Conservation (phyloP, 2,797 vertebrate genomes). For the Amphiprion clarkii region DNA sequence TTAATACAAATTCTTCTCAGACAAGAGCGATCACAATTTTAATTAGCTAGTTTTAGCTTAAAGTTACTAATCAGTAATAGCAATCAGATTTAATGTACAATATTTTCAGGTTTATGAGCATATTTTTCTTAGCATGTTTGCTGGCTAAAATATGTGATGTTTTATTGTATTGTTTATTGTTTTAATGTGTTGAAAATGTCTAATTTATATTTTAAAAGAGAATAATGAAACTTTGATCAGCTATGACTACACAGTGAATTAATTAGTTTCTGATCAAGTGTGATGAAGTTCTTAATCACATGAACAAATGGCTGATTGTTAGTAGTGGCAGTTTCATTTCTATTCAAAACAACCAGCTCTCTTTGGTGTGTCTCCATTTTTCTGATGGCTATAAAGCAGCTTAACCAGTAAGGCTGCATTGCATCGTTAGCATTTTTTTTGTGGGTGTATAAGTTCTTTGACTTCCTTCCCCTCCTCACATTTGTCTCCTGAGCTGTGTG, state of each 20-base stretch:
- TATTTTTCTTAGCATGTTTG: background rate
- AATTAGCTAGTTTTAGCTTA: background rate
- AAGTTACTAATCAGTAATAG: background rate
- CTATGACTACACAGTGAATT: conserved; percentile 1
- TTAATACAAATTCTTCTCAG: background rate
- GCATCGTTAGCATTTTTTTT: conserved; percentile 76
- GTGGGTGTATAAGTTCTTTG: conserved; percentile 79
- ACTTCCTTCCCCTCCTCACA: conserved; percentile 57
- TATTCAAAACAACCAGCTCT: conserved; percentile 52
- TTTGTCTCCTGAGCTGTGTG: conserved; percentile 35
- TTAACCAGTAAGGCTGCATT: conserved; percentile 83
- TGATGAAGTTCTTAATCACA: conserved; percentile 3
- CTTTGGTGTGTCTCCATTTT: conserved; percentile 46
- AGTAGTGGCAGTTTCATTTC: conserved; percentile 8
- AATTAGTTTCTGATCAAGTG: background rate
- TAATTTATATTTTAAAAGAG: background rate
- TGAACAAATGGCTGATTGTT: conserved; percentile 3
- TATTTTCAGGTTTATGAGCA: background rate
- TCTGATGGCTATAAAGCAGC: conserved; percentile 59
- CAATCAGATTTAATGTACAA: background rate
- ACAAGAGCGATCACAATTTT: background rate
- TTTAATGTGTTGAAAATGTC: too few species aligned
- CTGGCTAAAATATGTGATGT: background rate
- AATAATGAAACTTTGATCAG: conserved; percentile 10
- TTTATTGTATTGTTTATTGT: too few species aligned